Conservation (phyloP, 2,113 vertebrate species). For the Felis catus region F.catus_Fca126_mat1.0 CM031428.1:38490501-38491000, state of each 20-base stretch:
- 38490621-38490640: neutral
- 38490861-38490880: neutral
- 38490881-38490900: neutral
- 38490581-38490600: neutral
- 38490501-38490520: neutral
- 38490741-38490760: neutral
- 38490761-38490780: neutral
- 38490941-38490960: neutral
- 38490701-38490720: neutral
- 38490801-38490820: neutral
- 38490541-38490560: neutral
- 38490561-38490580: neutral
- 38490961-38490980: neutral
- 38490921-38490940: too few relatives aligned
- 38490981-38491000: too few relatives aligned
- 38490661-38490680: neutral
- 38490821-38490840: neutral
- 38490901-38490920: neutral
- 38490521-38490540: neutral
- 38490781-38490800: neutral
- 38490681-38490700: neutral
- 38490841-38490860: neutral
- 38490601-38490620: neutral
- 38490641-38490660: neutral
- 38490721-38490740: neutral